A percentile compares a stretch with the other conserved stretches of the same genome.
Evolutionary conservation across 2,113 vertebrate species (phyloP).

Genomic region (Corvus cornix): DNA sequence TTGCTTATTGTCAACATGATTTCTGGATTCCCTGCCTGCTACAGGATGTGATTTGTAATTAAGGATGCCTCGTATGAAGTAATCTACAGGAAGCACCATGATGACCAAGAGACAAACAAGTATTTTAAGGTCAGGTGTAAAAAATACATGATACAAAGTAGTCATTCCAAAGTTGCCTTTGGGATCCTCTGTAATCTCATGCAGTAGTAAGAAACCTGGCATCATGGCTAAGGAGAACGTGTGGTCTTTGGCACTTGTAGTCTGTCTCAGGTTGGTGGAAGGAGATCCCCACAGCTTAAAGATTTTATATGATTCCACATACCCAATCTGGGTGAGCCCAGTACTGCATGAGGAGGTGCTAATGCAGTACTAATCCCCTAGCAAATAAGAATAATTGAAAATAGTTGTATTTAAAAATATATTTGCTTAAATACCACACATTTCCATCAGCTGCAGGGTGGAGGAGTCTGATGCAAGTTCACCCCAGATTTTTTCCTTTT

Average conservation of each 20-base stretch:
- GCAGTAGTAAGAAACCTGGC: background rate
- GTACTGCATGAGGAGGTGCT: background rate
- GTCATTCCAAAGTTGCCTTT: background rate
- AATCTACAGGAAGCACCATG: background rate
- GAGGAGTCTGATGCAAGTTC: background rate
- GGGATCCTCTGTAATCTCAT: background rate
- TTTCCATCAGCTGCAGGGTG: background rate
- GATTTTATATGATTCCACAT: background rate
- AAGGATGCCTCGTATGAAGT: background rate
- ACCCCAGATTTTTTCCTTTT: background rate
- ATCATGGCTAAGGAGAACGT: background rate
- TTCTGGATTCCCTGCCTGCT: background rate
- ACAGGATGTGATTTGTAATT: background rate
- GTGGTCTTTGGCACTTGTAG: background rate
- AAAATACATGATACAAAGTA: background rate
- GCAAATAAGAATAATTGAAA: background rate
- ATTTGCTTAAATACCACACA: background rate
- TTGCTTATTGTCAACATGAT: background rate
- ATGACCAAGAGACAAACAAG: background rate
- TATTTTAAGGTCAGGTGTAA: constrained; percentile 21
- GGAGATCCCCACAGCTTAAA: background rate
- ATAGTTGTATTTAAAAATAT: background rate
- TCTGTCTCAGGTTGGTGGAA: background rate
- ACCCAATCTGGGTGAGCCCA: background rate
- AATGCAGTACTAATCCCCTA: background rate